These are phyloP conservation scores for Xanthorhoe spadicearia DNA, from an alignment of 2,888 invertebrate species.

Conservation along the genomic window DNA sequence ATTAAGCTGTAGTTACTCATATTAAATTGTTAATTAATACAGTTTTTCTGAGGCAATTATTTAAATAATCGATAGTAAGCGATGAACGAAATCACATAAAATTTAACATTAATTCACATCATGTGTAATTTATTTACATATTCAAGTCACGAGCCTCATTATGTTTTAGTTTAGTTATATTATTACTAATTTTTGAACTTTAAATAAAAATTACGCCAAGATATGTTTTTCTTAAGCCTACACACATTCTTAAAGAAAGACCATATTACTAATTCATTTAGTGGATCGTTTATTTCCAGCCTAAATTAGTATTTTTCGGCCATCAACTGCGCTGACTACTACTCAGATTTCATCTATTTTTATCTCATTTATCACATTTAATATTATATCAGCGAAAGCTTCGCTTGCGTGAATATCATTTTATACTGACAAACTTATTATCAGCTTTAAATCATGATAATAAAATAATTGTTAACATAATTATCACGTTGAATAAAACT, in stretches of 20 bases:
- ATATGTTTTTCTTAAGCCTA: neutral
- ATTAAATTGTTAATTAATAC: no score
- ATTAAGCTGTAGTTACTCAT: no score
- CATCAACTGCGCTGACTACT: constrained; percentile 17
- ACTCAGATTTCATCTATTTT: constrained; percentile 25
- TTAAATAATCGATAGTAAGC: neutral
- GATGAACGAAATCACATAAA: neutral
- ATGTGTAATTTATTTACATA: neutral
- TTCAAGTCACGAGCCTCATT: neutral
- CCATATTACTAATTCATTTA: constrained; percentile 22
- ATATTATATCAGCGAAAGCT: neutral
- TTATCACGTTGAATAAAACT: neutral
- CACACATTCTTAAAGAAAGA: constrained; percentile 15
- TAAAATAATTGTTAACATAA: neutral
- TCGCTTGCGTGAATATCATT: no score
- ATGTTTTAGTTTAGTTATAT: neutral
- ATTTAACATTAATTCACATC: neutral
- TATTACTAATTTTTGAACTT: neutral
- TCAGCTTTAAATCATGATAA: no score
- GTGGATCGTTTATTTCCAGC: constrained; percentile 14
- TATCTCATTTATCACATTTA: neutral
- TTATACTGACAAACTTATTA: no score
- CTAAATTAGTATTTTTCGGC: constrained; percentile 17
- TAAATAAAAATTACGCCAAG: neutral
- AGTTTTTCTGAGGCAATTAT: no score